Evolutionary conservation across 2,888 invertebrate species (phyloP).

Genomic region (Brassicogethes aeneus): DNA sequence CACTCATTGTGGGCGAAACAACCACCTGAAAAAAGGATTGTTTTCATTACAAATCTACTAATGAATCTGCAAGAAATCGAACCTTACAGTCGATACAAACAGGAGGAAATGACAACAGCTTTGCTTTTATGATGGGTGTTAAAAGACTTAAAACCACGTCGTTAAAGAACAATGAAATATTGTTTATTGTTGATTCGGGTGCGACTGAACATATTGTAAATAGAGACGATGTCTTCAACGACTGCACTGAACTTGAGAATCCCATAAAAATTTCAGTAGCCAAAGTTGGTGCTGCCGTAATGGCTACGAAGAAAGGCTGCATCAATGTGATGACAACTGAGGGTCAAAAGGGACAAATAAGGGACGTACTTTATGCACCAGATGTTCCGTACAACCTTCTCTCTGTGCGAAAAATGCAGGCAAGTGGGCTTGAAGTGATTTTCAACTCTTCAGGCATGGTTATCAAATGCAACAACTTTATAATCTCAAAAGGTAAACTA

Average conservation of each 20-base stretch:
- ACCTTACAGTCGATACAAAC: slow-evolving; percentile 8
- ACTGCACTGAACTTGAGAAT: background rate
- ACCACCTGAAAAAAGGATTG: slow-evolving; percentile 13
- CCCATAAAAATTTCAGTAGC: slow-evolving; percentile 2
- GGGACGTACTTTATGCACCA: too few relatives aligned
- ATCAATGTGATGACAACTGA: background rate
- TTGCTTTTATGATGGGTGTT: background rate
- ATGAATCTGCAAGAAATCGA: slow-evolving; percentile 12
- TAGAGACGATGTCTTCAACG: background rate
- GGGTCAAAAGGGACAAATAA: slow-evolving; percentile 10
- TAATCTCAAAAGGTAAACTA: slow-evolving; percentile 6
- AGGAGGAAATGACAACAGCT: background rate
- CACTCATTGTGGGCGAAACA: slow-evolving; percentile 6
- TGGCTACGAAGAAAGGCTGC: background rate
- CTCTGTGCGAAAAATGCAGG: slow-evolving; percentile 17
- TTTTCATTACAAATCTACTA: slow-evolving; percentile 22
- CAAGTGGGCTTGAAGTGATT: slow-evolving; percentile 11
- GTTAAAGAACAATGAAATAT: background rate
- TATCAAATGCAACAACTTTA: slow-evolving; percentile 8
- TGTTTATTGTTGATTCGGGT: background rate
- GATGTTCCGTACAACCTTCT: too few relatives aligned
- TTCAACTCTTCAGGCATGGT: slow-evolving; percentile 10
- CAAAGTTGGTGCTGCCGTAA: background rate
- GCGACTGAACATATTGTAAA: background rate
- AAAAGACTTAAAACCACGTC: background rate